Base-by-base conservation (phyloP, 2,888 invertebrate species). In the Cephus nigrinus region DNA sequence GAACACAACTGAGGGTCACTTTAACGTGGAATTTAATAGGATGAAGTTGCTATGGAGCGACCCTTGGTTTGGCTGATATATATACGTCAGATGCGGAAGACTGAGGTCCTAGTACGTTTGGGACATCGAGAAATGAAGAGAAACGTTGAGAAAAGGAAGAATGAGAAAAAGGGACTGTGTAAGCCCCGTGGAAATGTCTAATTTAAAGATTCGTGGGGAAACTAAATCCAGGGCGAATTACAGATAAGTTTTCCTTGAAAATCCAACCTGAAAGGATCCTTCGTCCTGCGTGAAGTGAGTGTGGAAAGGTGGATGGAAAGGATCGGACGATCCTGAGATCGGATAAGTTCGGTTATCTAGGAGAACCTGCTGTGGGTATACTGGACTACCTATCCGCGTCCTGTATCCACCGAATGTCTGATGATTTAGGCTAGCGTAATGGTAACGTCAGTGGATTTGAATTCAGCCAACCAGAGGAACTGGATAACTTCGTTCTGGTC, bases 161-260 rank as follows among this genome's bases (percentile, higher is more conserved):
- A 55, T 2, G 1, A 55, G 55, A 55, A 23, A 23, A 23, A 55
- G 55, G 55, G 55, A 55, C 55, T 55, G 9, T 15, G 55, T 9
- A 71, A 71, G 23, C 71, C 32, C 31, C 32, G 71, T 71, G 31
- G 71, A 31, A 33, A 33, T 11, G 71, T 92, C 92, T 93, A 93
- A 93, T 93, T 93, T 93, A 92, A 92, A 92, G 92, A 93, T 92
- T 92, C 92, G 92, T 92, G 90, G 92, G 91, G 91, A 91, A 92
- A 92, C 92, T 93, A 93, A 93, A 92, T 93, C 93, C 89, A 90
- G 90, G 91, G 91, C 92, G 92, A 93, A 93, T 93, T 93, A 92
- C 92, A 93, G 93, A 93, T 93, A 93, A 92, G 92, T 92, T 92
- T 92, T 78, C 88, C 85, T 85, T 91, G 92, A 82, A 88, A 87